Base-by-base conservation (phyloP, 64 coral and sea anemone species). In the Stylophora pistillata region DNA sequence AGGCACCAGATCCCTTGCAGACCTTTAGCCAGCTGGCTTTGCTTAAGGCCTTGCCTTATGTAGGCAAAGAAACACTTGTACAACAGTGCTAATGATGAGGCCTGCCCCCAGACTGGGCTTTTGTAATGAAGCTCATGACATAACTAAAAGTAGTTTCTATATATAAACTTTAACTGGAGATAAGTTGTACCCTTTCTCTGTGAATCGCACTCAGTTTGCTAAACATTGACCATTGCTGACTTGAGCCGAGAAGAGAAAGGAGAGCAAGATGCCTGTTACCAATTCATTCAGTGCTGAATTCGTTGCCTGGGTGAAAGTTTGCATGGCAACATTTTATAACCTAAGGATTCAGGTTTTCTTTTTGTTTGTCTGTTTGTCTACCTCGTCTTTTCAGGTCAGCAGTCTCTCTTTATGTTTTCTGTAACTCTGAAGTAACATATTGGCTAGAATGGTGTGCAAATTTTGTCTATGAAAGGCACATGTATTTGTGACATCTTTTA, bases 191-290 rank as follows among this genome's bases (percentile, higher is more conserved):
- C 41, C 87, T 78, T 78, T 79, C 77, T 68, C 76, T 77, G 74
- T 77, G 74, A 78, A 78, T 88, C 73, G 61, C 86, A 88, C 72
- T 79, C 60, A 57, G 74, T 71, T 78, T 78, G 74, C 58, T 30
- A 58, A 52, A 53, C 13, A 31, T 7, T 47, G 37, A 47, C 34
- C 12, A 71, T 79, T 79, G 74, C 69, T 78, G 10, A 70, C 59
- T 71, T 58, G 61, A 80, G 87, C 87, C 76, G 61, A 89, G 53
- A 80, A 57, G 53, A 80, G 64, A 79, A 89, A 89, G 76, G 76
- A 89, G 76, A 71, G 37, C 21, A 89, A 78, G 20, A 47, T 53
- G 27, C 77, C 58, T 71, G 20, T 68, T 69, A 68, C 34, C 60
- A 34, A 83, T 66, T 70, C 61, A 55, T 83, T 68, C 78, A 63